Evolutionary conservation across 1,140 invertebrate species (phyloP).

Genomic region (Artemia franciscana): DNA sequence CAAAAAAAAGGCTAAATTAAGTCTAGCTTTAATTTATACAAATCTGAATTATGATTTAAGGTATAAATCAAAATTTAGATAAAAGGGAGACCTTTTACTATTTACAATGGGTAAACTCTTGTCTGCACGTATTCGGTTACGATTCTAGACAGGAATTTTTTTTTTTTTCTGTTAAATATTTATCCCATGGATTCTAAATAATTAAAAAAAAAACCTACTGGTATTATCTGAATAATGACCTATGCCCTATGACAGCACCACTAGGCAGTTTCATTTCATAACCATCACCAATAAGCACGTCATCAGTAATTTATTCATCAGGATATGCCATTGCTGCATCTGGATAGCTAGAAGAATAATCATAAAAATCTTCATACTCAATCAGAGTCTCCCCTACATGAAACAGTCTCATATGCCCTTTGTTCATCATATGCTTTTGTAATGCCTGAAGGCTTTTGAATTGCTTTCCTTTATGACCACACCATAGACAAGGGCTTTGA

Average conservation of each 20-base stretch:
- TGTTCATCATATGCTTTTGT: constrained; percentile 74
- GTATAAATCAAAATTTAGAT: no score
- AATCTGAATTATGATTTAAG: no score
- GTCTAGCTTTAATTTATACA: no score
- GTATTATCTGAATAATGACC: constrained; percentile 53
- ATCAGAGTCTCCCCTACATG: constrained; percentile 59
- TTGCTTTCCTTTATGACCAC: constrained; percentile 54
- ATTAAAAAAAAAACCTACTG: constrained; percentile 16
- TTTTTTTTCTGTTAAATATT: constrained; percentile 4
- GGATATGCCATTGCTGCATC: constrained; percentile 34
- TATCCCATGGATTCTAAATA: background rate
- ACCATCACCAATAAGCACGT: constrained; percentile 41
- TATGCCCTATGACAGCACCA: constrained; percentile 66
- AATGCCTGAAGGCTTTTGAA: constrained; percentile 48
- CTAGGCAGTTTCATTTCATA: constrained; percentile 69
- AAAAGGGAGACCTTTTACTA: no score
- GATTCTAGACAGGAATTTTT: no score
- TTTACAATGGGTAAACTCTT: no score
- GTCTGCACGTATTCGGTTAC: no score
- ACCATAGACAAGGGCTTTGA: constrained; percentile 82
- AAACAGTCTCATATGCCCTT: constrained; percentile 79
- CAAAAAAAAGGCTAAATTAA: no score
- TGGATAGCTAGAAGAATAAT: constrained; percentile 63
- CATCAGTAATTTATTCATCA: constrained; percentile 35
- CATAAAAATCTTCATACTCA: constrained; percentile 83